Evolutionary conservation across 2,797 vertebrate species (phyloP).

Genomic region (Acomys russatus): DNA sequence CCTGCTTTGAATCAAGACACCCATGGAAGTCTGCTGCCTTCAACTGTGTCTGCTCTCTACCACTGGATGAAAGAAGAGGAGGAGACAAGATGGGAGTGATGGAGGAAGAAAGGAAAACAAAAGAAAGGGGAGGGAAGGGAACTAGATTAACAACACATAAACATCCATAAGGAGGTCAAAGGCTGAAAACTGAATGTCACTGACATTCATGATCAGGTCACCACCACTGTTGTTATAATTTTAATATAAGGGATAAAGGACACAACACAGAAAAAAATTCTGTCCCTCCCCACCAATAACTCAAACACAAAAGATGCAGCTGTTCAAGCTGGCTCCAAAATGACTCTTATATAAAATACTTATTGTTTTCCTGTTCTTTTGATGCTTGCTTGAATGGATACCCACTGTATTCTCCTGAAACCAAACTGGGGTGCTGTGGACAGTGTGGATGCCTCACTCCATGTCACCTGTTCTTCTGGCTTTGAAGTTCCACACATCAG

Average conservation of each 20-base stretch:
- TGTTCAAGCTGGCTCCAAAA: constrained; percentile 17
- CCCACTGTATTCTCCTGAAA: neutral
- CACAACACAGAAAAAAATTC: neutral
- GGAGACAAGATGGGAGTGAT: neutral
- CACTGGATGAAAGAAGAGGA: neutral
- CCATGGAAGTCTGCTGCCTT: neutral
- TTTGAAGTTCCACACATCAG: neutral
- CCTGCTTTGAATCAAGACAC: neutral
- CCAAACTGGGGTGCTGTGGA: neutral
- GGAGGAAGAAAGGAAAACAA: no score
- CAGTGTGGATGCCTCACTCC: no score
- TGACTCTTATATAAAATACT: constrained; percentile 20
- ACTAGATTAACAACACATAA: no score
- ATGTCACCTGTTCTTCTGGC: neutral
- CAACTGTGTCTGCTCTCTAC: neutral
- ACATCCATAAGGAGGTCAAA: neutral
- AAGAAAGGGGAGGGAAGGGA: neutral
- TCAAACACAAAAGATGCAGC: neutral
- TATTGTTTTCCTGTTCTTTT: neutral
- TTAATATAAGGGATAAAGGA: neutral
- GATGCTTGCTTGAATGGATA: neutral
- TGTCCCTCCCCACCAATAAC: neutral
- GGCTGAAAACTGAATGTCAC: neutral
- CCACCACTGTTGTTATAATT: neutral
- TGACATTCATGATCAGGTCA: neutral